Evolutionary conservation across 2,888 invertebrate species (phyloP).

Genomic region (Caenorhabditis sp.): DNA sequence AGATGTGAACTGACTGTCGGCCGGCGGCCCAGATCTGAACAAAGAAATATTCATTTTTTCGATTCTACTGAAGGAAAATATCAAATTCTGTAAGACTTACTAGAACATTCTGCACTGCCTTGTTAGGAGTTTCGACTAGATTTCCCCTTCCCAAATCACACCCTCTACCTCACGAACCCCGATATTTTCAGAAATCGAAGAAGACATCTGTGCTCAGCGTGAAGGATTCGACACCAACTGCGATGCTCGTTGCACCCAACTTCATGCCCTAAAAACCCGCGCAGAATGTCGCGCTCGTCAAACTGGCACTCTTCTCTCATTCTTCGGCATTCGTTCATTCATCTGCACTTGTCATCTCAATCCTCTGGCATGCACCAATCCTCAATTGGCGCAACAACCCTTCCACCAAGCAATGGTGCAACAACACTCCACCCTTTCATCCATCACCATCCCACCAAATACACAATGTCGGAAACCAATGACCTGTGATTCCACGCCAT

Average conservation of each 20-base stretch:
- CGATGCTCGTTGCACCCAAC: conserved; percentile 41
- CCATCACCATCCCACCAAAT: conserved; percentile 5
- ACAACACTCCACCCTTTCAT: conserved; percentile 22
- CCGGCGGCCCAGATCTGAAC: too few species aligned
- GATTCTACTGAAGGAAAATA: too few species aligned
- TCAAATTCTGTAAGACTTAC: too few species aligned
- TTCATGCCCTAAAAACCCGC: conserved; percentile 42
- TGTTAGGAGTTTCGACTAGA: too few species aligned
- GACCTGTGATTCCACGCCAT: conserved; percentile 20
- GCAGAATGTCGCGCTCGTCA: conserved; percentile 47
- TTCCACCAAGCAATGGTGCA: conserved; percentile 25
- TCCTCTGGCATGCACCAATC: conserved; percentile 41
- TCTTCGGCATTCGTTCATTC: conserved; percentile 57
- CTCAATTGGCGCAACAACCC: conserved; percentile 35
- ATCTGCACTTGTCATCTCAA: conserved; percentile 50
- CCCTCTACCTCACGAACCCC: too few species aligned
- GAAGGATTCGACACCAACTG: conserved; percentile 56
- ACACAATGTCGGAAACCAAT: background rate
- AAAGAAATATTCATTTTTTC: too few species aligned
- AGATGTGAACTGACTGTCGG: too few species aligned
- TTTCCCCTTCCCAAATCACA: too few species aligned
- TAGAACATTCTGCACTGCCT: too few species aligned
- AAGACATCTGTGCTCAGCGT: conserved; percentile 56
- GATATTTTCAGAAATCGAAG: conserved; percentile 54
- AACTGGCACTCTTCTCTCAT: conserved; percentile 52